phyloP scores from a whole-genome alignment of 30 jellyfish, hydroid and myxozoan genomes.

The Pelagia noctiluca region DNA sequence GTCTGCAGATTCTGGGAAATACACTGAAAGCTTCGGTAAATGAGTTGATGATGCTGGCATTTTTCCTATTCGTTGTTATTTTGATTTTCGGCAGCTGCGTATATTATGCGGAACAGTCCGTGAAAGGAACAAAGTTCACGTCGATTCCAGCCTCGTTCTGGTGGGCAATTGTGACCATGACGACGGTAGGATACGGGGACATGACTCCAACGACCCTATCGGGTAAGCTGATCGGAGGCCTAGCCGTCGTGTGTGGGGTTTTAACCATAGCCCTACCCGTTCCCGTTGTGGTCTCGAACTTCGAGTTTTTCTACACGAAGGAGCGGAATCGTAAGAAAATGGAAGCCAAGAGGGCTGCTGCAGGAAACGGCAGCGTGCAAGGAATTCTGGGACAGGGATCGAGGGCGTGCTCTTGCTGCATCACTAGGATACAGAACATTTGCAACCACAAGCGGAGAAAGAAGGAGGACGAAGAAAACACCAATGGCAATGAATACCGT shows the following conservation, averaged over 20 bases:
- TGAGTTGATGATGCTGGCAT: slow-evolving; percentile 92
- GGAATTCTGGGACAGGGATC: neutral
- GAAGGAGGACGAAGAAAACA: neutral
- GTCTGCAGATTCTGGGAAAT: slow-evolving; percentile 95
- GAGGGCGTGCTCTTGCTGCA: neutral
- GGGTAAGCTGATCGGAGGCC: slow-evolving; percentile 94
- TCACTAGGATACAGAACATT: neutral
- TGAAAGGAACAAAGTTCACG: slow-evolving; percentile 74
- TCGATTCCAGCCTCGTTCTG: slow-evolving; percentile 98
- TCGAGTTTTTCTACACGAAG: slow-evolving; percentile 87
- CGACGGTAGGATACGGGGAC: slow-evolving; percentile 98
- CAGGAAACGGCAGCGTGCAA: slow-evolving; percentile 50
- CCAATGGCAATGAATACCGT: neutral
- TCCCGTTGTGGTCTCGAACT: slow-evolving; percentile 96
- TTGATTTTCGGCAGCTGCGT: slow-evolving; percentile 95
- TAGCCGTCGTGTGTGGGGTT: slow-evolving; percentile 95
- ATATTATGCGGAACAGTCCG: slow-evolving; percentile 85
- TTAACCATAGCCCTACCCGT: slow-evolving; percentile 96
- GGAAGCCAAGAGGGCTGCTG: slow-evolving; percentile 79
- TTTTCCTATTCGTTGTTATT: slow-evolving; percentile 88
- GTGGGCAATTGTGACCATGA: slow-evolving; percentile 99
- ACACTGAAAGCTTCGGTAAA: slow-evolving; percentile 92
- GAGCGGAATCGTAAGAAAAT: slow-evolving; percentile 87
- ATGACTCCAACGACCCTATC: slow-evolving; percentile 92
- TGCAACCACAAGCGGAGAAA: neutral